Conservation (phyloP, 2,113 vertebrate genomes). For the Sander lucioperca region DNA sequence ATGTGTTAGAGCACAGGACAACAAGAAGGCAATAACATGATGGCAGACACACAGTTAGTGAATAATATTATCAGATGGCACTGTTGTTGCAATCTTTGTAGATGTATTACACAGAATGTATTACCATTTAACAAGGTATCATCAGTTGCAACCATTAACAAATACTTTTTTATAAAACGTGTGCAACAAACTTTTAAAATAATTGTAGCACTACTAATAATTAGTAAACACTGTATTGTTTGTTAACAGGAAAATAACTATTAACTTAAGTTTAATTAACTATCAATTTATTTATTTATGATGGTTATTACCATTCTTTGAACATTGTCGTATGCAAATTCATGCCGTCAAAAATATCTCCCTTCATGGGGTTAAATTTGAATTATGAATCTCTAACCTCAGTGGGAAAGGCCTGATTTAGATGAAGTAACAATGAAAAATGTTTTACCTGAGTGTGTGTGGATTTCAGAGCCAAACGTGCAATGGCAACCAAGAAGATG, state of each 20-base stretch:
- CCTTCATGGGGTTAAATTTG: neutral
- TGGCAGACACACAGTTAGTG: neutral
- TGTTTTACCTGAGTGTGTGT: conserved; percentile 66
- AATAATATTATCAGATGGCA: neutral
- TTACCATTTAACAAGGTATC: no score
- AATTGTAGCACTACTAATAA: no score
- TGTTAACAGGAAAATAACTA: no score
- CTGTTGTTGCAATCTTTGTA: no score
- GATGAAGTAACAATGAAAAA: neutral
- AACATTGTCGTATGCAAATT: neutral
- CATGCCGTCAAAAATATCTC: neutral
- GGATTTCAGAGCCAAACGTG: conserved; percentile 71
- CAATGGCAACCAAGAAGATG: conserved; percentile 62
- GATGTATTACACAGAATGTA: no score
- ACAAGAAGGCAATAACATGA: neutral
- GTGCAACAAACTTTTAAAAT: no score
- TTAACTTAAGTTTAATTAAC: no score
- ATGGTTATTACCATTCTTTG: neutral
- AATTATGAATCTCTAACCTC: neutral
- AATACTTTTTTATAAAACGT: no score
- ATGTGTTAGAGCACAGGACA: neutral
- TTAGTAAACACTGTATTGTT: no score
- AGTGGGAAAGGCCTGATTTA: neutral
- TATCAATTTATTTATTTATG: no score
- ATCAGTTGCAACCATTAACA: no score